Conservation (phyloP, 2,888 invertebrate genomes). For the Drosophila sordidula region DNA sequence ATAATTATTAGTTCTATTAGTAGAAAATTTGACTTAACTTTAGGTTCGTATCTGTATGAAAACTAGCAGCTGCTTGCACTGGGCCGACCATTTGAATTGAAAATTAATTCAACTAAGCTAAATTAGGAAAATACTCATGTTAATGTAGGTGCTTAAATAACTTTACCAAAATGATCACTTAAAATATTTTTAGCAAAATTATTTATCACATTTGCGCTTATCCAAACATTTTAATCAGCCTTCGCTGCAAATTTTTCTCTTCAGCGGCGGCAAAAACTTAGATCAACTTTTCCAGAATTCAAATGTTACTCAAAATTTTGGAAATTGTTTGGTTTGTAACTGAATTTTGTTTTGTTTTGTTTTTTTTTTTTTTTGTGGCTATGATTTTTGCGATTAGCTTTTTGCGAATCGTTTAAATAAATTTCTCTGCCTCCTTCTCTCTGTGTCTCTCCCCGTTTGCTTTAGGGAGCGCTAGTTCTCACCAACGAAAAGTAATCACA, state of each 20-base stretch:
- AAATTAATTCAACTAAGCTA: slow-evolving; percentile 34
- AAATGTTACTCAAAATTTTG: slow-evolving; percentile 25
- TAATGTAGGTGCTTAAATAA: slow-evolving; percentile 50
- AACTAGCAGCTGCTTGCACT: slow-evolving; percentile 67
- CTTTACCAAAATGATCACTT: slow-evolving; percentile 64
- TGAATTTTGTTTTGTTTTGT: background rate
- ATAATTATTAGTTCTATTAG: slow-evolving; percentile 53
- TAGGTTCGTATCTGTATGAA: slow-evolving; percentile 52
- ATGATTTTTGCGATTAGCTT: slow-evolving; percentile 61
- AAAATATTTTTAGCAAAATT: slow-evolving; percentile 73
- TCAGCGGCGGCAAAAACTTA: slow-evolving; percentile 58
- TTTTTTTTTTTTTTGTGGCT: slow-evolving; percentile 25
- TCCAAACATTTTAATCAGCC: slow-evolving; percentile 62
- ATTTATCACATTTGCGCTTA: slow-evolving; percentile 79
- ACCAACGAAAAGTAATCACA: slow-evolving; percentile 79
- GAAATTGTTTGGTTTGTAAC: background rate
- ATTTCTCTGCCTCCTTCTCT: slow-evolving; percentile 34
- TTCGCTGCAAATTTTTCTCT: slow-evolving; percentile 30
- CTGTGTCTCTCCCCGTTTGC: slow-evolving; percentile 16
- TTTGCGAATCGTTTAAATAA: slow-evolving; percentile 66
- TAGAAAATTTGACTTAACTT: slow-evolving; percentile 58
- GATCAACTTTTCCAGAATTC: slow-evolving; percentile 2
- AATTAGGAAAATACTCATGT: slow-evolving; percentile 6
- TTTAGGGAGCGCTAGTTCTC: slow-evolving; percentile 71
- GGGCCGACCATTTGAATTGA: slow-evolving; percentile 53